These are phyloP conservation scores for Piaya cayana DNA, from an alignment of 2,113 vertebrate species.

Conservation along the genomic window DNA sequence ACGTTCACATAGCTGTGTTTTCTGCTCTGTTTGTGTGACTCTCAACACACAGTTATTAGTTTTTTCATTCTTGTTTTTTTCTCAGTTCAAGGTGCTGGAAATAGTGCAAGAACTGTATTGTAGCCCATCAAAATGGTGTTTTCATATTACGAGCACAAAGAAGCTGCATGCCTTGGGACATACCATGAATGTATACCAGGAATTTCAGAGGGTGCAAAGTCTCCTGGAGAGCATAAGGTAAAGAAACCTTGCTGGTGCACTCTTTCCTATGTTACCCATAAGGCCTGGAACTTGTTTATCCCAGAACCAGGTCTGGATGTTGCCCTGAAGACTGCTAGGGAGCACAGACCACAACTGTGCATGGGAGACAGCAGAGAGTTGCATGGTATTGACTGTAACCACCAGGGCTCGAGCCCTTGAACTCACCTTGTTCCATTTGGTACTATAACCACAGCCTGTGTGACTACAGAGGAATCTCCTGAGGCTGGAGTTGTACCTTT, in stretches of 20 bases:
- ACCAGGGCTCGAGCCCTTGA: not conserved
- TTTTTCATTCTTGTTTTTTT: not conserved
- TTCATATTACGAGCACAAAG: not conserved
- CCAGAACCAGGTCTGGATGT: not conserved
- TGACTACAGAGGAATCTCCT: not conserved
- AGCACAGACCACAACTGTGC: accelerated
- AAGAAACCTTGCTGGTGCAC: not conserved
- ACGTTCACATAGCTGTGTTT: not conserved
- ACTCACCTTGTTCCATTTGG: not conserved
- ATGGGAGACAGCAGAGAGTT: not conserved
- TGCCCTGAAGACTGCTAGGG: not conserved
- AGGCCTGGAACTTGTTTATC: not conserved
- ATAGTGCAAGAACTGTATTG: not conserved
- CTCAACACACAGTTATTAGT: not conserved
- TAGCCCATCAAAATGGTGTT: not conserved
- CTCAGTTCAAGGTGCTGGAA: not conserved
- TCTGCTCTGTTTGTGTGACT: not conserved
- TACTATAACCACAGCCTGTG: not conserved
- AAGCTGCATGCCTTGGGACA: not conserved
- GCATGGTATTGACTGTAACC: not conserved
- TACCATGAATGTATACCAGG: not conserved
- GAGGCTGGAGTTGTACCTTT: not conserved
- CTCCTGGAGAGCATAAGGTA: not conserved
- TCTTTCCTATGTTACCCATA: not conserved
- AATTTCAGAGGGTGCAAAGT: not conserved